A percentile compares a stretch with the other conserved stretches of the same genome.
Conservation (phyloP, 1,140 invertebrate species). For the Aphelinus certus region DNA sequence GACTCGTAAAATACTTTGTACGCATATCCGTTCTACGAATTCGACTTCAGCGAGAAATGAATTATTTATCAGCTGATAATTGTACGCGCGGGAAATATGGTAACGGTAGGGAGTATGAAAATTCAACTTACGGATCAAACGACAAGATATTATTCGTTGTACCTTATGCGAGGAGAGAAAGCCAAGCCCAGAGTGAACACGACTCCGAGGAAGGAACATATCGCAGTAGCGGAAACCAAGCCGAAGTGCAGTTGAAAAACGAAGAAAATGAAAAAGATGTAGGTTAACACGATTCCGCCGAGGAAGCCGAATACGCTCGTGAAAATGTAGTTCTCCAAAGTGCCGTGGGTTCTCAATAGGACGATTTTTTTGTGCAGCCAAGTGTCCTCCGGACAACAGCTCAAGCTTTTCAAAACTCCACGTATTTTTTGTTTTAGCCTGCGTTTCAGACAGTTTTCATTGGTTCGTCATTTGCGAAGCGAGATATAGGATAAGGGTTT, state of each 20-base stretch:
- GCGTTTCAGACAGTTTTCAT: background rate
- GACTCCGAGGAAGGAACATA: conserved; percentile 71
- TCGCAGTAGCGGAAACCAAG: conserved; percentile 66
- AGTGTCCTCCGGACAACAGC: conserved; percentile 53
- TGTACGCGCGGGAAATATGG: too few relatives aligned
- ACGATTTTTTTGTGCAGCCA: conserved; percentile 60
- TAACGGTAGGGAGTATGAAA: too few relatives aligned
- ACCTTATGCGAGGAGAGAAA: conserved; percentile 73
- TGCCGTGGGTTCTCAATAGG: conserved; percentile 66
- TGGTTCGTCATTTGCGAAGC: background rate
- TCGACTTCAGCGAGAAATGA: too few relatives aligned
- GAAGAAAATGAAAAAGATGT: conserved; percentile 73
- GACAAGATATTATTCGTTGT: conserved; percentile 14
- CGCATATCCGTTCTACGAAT: too few relatives aligned
- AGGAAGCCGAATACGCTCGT: conserved; percentile 72
- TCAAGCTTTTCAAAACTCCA: conserved; percentile 52
- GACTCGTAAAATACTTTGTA: too few relatives aligned
- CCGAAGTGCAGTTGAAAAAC: conserved; percentile 71
- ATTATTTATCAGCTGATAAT: too few relatives aligned
- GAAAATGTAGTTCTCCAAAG: conserved; percentile 69
- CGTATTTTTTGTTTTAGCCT: conserved; percentile 60
- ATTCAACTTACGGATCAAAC: too few relatives aligned
- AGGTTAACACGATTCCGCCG: conserved; percentile 71
- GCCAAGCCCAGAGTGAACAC: conserved; percentile 74
- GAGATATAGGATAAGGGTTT: too few relatives aligned